These are phyloP conservation scores for Phrynocephalus guinanensis DNA, from an alignment of 2,797 vertebrate species.

Conservation along the genomic window DNA sequence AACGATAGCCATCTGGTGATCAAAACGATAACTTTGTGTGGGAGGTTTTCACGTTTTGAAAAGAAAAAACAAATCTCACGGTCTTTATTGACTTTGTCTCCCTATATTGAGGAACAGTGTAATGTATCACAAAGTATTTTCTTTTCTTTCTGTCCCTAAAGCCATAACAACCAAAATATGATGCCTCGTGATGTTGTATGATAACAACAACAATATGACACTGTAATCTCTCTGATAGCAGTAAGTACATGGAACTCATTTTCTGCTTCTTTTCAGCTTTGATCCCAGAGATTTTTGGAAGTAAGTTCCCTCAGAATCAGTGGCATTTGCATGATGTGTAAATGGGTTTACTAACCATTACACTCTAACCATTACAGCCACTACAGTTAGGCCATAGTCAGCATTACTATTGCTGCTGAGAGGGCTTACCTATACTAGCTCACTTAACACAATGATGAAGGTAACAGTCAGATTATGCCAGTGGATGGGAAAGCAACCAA, in stretches of 20 bases:
- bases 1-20: constrained; percentile 35
- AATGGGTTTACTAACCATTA: neutral
- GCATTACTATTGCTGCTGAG: neutral
- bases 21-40: constrained; percentile 37
- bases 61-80: neutral
- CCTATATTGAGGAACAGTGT: constrained; percentile 15
- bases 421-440: neutral
- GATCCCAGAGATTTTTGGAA: neutral
- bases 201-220: neutral
- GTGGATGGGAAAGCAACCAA: neutral
- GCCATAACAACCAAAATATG: neutral
- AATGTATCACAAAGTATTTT: constrained; percentile 15
- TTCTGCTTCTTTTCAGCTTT: neutral
- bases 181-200: neutral
- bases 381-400: neutral
- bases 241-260: constrained; percentile 7
- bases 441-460: neutral
- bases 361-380: neutral
- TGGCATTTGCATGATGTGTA: neutral
- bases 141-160: neutral
- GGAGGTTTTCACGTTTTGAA: constrained; percentile 29
- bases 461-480: neutral
- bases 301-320: neutral
- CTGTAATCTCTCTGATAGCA: neutral
- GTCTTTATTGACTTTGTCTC: neutral